phyloP scores from a whole-genome alignment of 2,113 vertebrate genomes.

The Salvator merianae region DNA sequence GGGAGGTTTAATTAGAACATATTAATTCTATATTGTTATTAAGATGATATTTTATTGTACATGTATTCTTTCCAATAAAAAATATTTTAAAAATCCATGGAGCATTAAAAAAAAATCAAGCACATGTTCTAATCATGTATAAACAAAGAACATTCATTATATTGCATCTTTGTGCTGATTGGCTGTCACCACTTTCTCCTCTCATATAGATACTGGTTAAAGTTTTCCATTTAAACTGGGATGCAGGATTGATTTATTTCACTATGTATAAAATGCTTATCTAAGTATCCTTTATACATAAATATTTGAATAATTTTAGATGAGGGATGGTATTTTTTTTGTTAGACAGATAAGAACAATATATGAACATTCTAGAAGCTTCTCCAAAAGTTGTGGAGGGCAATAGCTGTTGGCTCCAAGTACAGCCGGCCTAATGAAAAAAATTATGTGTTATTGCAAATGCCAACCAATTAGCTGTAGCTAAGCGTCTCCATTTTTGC shows the following conservation, averaged over 20 bases:
- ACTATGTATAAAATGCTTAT: neutral
- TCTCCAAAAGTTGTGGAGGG: neutral
- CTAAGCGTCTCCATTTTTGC: neutral
- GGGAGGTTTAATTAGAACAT: no score
- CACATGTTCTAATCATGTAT: no score
- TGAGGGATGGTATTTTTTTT: neutral
- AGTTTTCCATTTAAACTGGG: conserved; percentile 3
- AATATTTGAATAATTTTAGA: neutral
- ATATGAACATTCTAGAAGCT: conserved; percentile 2
- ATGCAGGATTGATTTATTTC: conserved; percentile 13
- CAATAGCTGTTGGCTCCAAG: neutral
- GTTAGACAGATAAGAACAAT: conserved; percentile 4
- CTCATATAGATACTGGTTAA: conserved; percentile 32
- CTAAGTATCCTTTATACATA: neutral
- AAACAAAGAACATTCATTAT: conserved; percentile 46
- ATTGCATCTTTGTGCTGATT: conserved; percentile 40
- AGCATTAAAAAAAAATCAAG: no score
- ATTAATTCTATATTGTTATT: no score
- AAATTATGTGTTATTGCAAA: neutral
- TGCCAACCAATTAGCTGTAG: neutral
- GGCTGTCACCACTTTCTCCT: conserved; percentile 33
- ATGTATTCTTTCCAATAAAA: no score
- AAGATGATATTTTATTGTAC: no score
- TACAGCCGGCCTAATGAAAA: neutral
- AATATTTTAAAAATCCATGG: no score